These are phyloP conservation scores for Acrocephalus arundinaceus DNA, from an alignment of 2,113 vertebrate genomes.

Conservation along the genomic window DNA sequence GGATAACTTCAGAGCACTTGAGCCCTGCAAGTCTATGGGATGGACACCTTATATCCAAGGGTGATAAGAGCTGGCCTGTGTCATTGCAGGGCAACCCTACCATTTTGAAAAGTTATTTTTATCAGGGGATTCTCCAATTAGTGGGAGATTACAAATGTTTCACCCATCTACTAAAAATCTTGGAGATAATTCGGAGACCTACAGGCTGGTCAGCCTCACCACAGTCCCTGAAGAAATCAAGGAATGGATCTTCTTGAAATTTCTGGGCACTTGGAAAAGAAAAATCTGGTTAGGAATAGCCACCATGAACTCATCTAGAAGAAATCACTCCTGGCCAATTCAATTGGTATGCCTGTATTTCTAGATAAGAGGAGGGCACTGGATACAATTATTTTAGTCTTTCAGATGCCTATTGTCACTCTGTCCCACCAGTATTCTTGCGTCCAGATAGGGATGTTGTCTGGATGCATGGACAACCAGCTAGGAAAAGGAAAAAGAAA, in stretches of 20 bases:
- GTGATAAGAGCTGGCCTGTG: neutral
- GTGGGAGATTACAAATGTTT: neutral
- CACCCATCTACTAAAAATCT: neutral
- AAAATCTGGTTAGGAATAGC: neutral
- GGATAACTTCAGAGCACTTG: neutral
- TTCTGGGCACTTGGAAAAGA: neutral
- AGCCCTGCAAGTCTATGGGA: neutral
- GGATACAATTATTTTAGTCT: neutral
- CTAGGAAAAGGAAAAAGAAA: neutral
- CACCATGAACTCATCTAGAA: neutral
- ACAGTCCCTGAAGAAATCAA: neutral
- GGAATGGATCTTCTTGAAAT: neutral
- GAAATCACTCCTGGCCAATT: neutral
- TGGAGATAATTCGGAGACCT: neutral
- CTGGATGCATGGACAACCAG: neutral
- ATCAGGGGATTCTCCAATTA: neutral
- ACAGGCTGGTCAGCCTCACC: neutral
- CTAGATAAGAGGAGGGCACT: neutral
- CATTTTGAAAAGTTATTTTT: neutral
- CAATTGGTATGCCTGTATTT: neutral
- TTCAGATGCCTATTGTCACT: neutral
- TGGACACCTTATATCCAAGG: neutral
- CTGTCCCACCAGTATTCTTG: neutral
- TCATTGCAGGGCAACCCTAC: neutral
- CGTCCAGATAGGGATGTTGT: neutral